Evolutionary conservation across 2,888 invertebrate genomes (phyloP).

Genomic region (Entomobrya multifasciata): DNA sequence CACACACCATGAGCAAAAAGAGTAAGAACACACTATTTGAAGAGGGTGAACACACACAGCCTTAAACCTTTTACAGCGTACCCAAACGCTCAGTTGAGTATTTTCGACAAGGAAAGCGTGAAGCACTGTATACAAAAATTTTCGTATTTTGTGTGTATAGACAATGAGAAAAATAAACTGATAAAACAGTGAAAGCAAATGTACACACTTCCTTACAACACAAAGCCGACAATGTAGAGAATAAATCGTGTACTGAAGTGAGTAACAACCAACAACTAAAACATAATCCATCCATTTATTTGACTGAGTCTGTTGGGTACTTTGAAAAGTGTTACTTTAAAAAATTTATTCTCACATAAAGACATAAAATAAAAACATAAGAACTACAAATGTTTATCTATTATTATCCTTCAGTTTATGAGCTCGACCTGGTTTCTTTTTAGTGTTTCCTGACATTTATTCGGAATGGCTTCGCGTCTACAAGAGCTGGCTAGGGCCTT

Average conservation of each 20-base stretch:
- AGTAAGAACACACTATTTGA: slow-evolving; percentile 3
- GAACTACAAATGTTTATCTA: background rate
- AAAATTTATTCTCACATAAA: background rate
- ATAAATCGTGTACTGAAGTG: background rate
- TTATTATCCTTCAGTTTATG: background rate
- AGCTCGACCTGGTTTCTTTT: background rate
- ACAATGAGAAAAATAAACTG: slow-evolving; percentile 9
- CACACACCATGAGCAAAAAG: slow-evolving; percentile 34
- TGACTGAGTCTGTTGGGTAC: background rate
- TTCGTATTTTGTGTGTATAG: slow-evolving; percentile 4
- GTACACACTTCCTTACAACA: background rate
- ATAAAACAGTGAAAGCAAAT: background rate
- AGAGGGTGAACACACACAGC: slow-evolving; percentile 2
- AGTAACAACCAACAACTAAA: too few species aligned
- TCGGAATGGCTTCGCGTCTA: slow-evolving; percentile 13
- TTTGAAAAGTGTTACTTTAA: background rate
- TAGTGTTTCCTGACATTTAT: background rate
- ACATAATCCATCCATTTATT: slow-evolving; percentile 24
- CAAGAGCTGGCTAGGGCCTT: slow-evolving; percentile 24
- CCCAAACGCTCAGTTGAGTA: background rate
- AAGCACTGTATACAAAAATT: background rate
- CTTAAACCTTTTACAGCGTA: background rate
- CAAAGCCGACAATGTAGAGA: too few species aligned
- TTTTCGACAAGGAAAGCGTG: background rate
- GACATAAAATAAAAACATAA: too few species aligned